Evolutionary conservation across 1,140 invertebrate genomes (phyloP), one percentile per base, ranked within the genome.

Genomic region (Eumaeus atala): DNA sequence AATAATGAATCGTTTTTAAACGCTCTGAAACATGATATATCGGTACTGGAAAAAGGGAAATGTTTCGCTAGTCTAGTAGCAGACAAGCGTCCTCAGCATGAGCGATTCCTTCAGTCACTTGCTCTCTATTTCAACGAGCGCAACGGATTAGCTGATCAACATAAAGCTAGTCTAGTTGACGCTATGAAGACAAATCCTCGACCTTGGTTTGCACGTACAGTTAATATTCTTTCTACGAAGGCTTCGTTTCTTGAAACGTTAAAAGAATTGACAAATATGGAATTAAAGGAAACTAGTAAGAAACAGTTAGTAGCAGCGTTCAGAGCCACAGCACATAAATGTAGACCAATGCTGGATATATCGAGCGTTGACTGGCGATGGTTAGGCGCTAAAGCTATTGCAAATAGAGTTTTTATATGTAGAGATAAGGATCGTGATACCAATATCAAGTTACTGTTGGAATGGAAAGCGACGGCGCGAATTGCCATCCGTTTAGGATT

Each of bases 91-190:
- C 18, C 63, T 51, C 59, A 62, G 18, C 62, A 68, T 37, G 66
- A 78, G 21, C 54, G 54, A 10, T 81, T 78, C 51, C 36, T 78
- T 8, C 61, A 58, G 14, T 62, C 61, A 28, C 42, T 81, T 9
- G 47, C 16, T 11, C n/a, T 78, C 33, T 81, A 77, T 50, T 81
- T 78, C 51, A 56, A 58, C 10, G 72, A 78, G 55, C 12, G 58
- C 0, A 36, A 58, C 28, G 74, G 74, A 28, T 54, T 79, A 21
- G 72, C 69, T 11, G 56, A 58, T n/a, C 48, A 61, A 14, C 68
- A 71, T 35, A 60, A 58, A 10, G 14, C 10, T 14, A 34, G 38
- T 7, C 34, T 74, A 51, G 56, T 66, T 11, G 51, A 58, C 9
- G 54, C 51, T 16, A 52, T 61, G 10, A 11, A 49, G 28, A 47